A percentile compares a stretch with the other conserved stretches of the same genome.
phyloP scores from a whole-genome alignment of 2,888 invertebrate species.

The Aphodius granarius region DNA sequence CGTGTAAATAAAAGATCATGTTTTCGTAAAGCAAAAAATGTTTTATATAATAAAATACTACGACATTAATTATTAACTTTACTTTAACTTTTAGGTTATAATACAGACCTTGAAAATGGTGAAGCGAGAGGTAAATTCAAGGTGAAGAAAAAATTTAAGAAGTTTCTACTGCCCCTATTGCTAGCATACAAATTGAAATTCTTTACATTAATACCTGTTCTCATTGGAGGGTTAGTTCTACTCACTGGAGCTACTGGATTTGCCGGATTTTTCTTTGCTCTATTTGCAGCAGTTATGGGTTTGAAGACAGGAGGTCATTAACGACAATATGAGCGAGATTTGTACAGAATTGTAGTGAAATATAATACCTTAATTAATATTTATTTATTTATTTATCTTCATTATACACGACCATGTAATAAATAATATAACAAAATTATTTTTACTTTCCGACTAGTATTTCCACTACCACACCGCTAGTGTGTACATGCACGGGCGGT shows the following conservation, averaged over 20 bases:
- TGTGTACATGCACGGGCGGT: too few relatives aligned
- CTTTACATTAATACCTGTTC: constrained; percentile 73
- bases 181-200: constrained; percentile 84
- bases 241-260: constrained; percentile 77
- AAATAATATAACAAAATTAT: not conserved
- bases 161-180: constrained; percentile 73
- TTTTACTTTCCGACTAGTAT: not conserved
- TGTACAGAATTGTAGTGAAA: constrained; percentile 15
- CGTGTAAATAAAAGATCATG: too few relatives aligned
- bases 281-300: constrained; percentile 82
- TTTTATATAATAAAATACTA: too few relatives aligned
- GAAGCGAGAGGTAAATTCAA: constrained; percentile 34
- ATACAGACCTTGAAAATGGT: constrained; percentile 22
- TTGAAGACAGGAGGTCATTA: constrained; percentile 57
- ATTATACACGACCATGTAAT: not conserved
- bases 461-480: too few relatives aligned
- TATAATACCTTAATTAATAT: not conserved
- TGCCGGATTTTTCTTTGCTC: constrained; percentile 85
- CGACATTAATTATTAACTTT: not conserved
- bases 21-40: too few relatives aligned
- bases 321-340: not conserved
- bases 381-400: constrained; percentile 16
- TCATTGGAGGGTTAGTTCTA: constrained; percentile 72
- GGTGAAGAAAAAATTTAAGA: constrained; percentile 63
- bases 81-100: constrained; percentile 22